Percentiles rank a stretch among this genome's conserved stretches.
phyloP scores from a whole-genome alignment of 2,888 invertebrate genomes.

The Creontiades dilutus region DNA sequence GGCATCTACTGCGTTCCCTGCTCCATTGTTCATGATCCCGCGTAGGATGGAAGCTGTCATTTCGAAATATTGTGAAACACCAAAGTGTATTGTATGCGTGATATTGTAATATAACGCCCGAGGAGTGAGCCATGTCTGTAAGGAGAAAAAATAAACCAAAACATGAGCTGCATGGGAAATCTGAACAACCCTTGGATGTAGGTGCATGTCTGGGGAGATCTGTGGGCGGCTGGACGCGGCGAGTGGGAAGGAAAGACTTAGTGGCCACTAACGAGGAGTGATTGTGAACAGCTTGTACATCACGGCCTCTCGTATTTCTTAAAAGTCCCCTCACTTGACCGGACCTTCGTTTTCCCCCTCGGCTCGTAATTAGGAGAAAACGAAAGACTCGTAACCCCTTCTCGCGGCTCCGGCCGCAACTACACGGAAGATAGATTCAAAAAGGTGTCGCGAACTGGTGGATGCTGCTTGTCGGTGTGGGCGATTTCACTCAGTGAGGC shows the following conservation, averaged over 20 bases:
- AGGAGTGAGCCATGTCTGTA: too few species aligned
- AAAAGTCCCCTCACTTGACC: slow-evolving; percentile 20
- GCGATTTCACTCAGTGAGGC: background rate
- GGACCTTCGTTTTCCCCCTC: background rate
- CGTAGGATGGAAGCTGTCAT: slow-evolving; percentile 33
- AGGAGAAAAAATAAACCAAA: too few species aligned
- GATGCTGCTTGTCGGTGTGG: slow-evolving; percentile 14
- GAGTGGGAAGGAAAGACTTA: slow-evolving; percentile 65
- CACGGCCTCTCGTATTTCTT: slow-evolving; percentile 51
- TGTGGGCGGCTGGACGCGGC: slow-evolving; percentile 42
- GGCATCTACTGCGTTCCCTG: background rate
- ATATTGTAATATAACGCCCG: slow-evolving; percentile 10
- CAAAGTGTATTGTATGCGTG: background rate
- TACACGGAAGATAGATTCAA: slow-evolving; percentile 14
- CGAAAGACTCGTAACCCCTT: slow-evolving; percentile 40
- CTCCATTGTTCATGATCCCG: slow-evolving; percentile 8
- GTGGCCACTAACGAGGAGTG: slow-evolving; percentile 66
- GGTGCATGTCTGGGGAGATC: slow-evolving; percentile 16
- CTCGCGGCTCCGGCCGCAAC: background rate
- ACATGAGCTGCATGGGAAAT: too few species aligned
- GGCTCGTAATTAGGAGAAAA: slow-evolving; percentile 57
- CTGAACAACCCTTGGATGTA: slow-evolving; percentile 10
- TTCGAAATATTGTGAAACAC: background rate
- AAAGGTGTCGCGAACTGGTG: background rate
- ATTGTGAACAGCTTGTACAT: slow-evolving; percentile 67